These are phyloP conservation scores for Vanacampus margaritifer DNA, from an alignment of 2,113 vertebrate species.

Conservation along the genomic window DNA sequence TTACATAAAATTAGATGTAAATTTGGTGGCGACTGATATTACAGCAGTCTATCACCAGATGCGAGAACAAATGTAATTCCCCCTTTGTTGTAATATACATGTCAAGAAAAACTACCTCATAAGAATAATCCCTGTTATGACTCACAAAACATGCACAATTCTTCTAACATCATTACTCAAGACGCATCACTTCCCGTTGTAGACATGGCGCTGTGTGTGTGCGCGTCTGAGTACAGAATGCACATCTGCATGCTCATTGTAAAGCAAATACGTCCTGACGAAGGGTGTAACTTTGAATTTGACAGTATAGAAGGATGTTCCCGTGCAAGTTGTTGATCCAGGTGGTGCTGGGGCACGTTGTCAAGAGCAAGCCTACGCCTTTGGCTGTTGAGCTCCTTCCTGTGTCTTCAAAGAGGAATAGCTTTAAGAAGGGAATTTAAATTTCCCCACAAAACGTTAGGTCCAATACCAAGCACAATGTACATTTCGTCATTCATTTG, in stretches of 20 bases:
- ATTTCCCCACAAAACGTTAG: not conserved
- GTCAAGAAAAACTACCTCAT: not conserved
- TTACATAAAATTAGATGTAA: not conserved
- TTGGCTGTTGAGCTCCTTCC: not conserved
- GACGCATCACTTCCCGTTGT: conserved; percentile 33
- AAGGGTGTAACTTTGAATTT: not conserved
- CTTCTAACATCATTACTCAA: conserved; percentile 23
- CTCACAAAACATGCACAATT: conserved; percentile 23
- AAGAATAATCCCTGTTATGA: conserved; percentile 39
- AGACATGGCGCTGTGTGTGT: not conserved
- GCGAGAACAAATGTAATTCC: not conserved
- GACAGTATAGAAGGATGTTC: not conserved
- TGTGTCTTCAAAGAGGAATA: not conserved
- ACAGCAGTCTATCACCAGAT: too few relatives aligned
- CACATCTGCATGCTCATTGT: not conserved
- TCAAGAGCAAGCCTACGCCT: not conserved
- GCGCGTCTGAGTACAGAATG: not conserved
- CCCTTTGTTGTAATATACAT: not conserved
- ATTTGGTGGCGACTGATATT: too few relatives aligned
- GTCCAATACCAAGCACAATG: not conserved
- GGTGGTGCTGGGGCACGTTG: not conserved
- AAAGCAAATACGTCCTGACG: not conserved
- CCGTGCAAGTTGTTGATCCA: not conserved
- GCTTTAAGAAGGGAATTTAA: not conserved
- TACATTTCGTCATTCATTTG: not conserved